phyloP scores from a whole-genome alignment of 2,113 vertebrate genomes.

The Cariama cristata region DNA sequence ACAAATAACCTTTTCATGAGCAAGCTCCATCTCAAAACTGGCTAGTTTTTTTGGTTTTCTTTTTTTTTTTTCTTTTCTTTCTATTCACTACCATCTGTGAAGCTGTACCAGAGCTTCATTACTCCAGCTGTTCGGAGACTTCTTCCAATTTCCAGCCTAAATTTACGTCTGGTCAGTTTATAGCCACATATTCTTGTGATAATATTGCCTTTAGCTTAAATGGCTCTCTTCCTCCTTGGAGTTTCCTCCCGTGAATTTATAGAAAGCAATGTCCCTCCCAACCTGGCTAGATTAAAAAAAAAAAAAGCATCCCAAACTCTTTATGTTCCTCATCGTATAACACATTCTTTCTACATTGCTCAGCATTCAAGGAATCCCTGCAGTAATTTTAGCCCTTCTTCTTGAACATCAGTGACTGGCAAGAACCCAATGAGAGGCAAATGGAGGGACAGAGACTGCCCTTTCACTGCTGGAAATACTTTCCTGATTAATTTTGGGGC shows the following conservation, averaged over 20 bases:
- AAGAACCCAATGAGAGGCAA: background rate
- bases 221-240: background rate
- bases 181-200: background rate
- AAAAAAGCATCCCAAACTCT: background rate
- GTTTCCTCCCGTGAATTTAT: background rate
- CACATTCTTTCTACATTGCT: background rate
- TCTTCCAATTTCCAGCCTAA: background rate
- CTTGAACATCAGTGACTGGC: background rate
- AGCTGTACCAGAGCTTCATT: background rate
- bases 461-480: background rate
- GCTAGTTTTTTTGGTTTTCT: background rate
- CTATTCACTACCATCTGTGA: background rate
- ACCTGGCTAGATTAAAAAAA: background rate
- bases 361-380: background rate
- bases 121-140: background rate
- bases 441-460: background rate
- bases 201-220: constrained; percentile 46
- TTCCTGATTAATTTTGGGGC: background rate
- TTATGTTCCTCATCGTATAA: background rate
- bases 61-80: background rate
- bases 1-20: background rate
- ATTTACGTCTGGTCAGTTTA: constrained; percentile 34
- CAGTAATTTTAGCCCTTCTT: background rate
- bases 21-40: background rate
- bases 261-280: background rate